phyloP scores from a whole-genome alignment of 2,113 vertebrate genomes.

The Herpetotheres cachinnans region DNA sequence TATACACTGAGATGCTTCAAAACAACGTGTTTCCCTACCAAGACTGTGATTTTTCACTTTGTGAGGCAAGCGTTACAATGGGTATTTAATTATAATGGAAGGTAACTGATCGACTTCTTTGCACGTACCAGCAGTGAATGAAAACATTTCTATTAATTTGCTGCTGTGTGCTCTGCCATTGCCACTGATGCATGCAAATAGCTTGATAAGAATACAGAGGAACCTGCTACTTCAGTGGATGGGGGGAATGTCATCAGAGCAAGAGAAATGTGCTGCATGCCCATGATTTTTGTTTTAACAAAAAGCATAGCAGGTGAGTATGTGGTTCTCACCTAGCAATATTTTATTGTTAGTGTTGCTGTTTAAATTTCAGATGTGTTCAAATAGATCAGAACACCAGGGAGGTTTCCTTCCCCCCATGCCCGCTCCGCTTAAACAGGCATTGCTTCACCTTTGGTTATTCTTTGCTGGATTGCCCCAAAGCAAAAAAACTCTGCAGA shows the following conservation, averaged over 20 bases:
- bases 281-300: background rate
- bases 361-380: background rate
- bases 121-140: background rate
- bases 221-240: background rate
- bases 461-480: background rate
- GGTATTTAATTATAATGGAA: background rate
- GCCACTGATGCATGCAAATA: background rate
- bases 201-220: background rate
- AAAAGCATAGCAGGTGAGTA: background rate
- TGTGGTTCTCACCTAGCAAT: background rate
- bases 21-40: background rate
- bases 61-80: background rate
- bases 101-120: background rate
- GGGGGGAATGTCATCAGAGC: background rate
- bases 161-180: background rate
- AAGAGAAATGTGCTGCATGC: background rate
- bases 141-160: background rate
- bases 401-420: rapidly evolving
- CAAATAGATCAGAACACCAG: background rate
- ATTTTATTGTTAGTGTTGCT: background rate
- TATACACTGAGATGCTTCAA: background rate
- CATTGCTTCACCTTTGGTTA: background rate
- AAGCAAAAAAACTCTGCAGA: background rate
- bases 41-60: background rate
- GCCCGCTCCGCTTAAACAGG: background rate